Base-by-base conservation (phyloP, 1,140 invertebrate genomes). In the Brachionus angularis region DNA sequence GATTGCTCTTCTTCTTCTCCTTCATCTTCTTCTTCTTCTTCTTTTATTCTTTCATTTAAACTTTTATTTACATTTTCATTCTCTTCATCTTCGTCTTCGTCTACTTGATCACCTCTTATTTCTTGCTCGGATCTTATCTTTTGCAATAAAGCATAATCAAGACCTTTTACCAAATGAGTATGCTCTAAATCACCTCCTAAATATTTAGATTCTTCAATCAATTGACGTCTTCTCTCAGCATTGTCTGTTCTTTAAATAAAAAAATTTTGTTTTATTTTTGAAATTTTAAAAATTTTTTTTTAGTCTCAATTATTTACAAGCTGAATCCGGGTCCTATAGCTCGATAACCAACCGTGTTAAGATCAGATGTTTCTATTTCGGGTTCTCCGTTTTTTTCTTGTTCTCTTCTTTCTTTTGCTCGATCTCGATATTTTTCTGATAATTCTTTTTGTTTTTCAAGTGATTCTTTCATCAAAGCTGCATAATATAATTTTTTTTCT, bases 161-260 rank as follows among this genome's bases (percentile, higher is more conserved):
- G 85, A 81, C 96, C 96, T 84, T 98, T 98, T 61, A 99, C 96
- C 84, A 99, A 95, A 83, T 99, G 96, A 81, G 96, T 99, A 77
- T 99, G 96, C 75, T 98, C 94, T 89, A 99, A 97, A 81, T 99
- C 96, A 87, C 96, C 96, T 79, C 96, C 96, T 83, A 99, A 90
- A 83, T 94, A 98, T 84, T 99, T 99, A 0, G 96, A 98, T 81
- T 98, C 94, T 81, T 98, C 92, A 79, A 98, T 98, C 83, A 96
- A 88, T 78, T 96, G 91, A 34, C 92, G 86, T 42, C 95, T 84
- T 47, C 93, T 85, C 82, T 97, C 93, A n/a, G 94, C 94, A 31
- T 92, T 92, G 84, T 79, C 72, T 81, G 82, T 52, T 21, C 46
- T 61, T 23, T 18, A 34, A 34, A 25, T 25, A 21, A 21, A 34